A percentile compares a stretch with the other conserved stretches of the same genome.
These are phyloP conservation scores for Antechinus flavipes DNA, from an alignment of 2,113 vertebrate species.

Conservation along the genomic window DNA sequence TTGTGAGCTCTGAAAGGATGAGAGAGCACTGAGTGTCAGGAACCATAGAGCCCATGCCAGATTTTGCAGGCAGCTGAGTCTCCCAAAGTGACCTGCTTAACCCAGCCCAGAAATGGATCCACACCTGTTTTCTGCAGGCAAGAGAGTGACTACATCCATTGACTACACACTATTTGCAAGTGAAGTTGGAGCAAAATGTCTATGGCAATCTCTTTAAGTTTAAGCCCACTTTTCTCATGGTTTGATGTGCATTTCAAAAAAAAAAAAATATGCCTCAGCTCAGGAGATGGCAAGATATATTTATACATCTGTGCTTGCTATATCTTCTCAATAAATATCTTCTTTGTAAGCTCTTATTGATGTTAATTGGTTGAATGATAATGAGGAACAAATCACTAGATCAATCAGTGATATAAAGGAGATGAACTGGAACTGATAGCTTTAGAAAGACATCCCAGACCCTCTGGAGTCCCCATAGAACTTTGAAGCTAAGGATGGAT, in stretches of 20 bases:
- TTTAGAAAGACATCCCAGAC: background rate
- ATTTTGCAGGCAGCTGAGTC: background rate
- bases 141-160: background rate
- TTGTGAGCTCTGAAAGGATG: background rate
- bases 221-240: background rate
- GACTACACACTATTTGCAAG: background rate
- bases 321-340: background rate
- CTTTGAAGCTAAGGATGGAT: background rate
- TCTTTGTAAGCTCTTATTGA: background rate
- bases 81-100: background rate
- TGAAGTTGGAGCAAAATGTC: background rate
- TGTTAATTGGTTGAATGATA: background rate
- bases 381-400: background rate
- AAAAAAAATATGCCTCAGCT: background rate
- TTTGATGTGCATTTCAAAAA: background rate
- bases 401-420: background rate
- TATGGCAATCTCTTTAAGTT: background rate
- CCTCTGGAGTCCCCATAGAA: background rate
- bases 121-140: background rate
- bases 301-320: background rate
- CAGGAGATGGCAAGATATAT: background rate
- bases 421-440: background rate
- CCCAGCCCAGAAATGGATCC: background rate
- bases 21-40: background rate
- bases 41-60: background rate